A percentile compares a stretch with the other conserved stretches of the same genome.
Evolutionary conservation across 2,888 invertebrate species (phyloP).

Genomic region (Amphipyra berbera): DNA sequence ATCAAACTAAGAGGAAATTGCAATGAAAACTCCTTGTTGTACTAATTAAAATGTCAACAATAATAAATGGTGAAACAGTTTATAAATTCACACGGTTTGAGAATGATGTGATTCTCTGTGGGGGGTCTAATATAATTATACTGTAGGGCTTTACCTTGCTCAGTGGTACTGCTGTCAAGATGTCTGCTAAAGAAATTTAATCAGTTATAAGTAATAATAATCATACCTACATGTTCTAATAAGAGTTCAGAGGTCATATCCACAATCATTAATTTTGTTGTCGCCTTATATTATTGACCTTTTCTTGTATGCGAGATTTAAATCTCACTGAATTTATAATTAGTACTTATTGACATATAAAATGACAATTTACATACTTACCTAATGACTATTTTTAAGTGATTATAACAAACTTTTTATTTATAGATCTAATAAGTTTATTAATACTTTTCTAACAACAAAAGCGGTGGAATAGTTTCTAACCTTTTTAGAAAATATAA

Average conservation of each 20-base stretch:
- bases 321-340: not conserved
- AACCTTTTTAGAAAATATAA: too few species aligned
- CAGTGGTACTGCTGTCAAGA: slow-evolving; percentile 21
- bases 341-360: not conserved
- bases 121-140: slow-evolving; percentile 42
- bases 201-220: too few species aligned
- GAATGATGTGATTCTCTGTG: slow-evolving; percentile 26
- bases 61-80: slow-evolving; percentile 5
- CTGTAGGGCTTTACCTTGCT: not conserved
- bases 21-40: slow-evolving; percentile 23
- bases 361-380: not conserved
- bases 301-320: not conserved
- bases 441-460: too few species aligned
- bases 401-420: too few species aligned
- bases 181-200: not conserved
- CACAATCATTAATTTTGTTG: slow-evolving; percentile 20
- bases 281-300: slow-evolving; percentile 16
- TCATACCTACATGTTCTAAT: slow-evolving; percentile 13
- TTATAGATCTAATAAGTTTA: too few species aligned
- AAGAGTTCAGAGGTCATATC: slow-evolving; percentile 37
- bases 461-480: too few species aligned
- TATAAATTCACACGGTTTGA: not conserved
- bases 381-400: not conserved
- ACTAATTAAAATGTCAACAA: slow-evolving; percentile 37
- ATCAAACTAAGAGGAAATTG: slow-evolving; percentile 19